Evolutionary conservation across 1,140 invertebrate species (phyloP).

Genomic region (Physella acuta): DNA sequence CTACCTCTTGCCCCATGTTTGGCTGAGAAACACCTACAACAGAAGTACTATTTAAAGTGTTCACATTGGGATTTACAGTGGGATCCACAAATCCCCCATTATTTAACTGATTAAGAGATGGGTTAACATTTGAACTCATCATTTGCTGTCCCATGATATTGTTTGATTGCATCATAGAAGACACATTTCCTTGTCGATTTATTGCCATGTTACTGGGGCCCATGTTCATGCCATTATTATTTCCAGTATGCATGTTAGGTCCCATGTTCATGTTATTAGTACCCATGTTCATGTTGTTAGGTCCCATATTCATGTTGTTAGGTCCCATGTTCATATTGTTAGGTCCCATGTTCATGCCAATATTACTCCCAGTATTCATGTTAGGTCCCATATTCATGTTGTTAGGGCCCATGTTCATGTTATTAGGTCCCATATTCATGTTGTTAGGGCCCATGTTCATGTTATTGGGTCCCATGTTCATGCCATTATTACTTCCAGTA

Average conservation of each 20-base stretch:
- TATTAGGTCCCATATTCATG: conserved; percentile 14
- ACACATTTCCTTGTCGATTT: too few species aligned
- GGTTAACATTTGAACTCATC: too few species aligned
- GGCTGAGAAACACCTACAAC: not conserved
- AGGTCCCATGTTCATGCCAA: conserved; percentile 8
- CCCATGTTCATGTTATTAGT: conserved; percentile 8
- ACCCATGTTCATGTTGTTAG: not conserved
- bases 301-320: not conserved
- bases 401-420: conserved; percentile 1
- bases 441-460: not conserved
- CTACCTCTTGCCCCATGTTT: conserved; percentile 9
- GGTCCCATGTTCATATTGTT: not conserved
- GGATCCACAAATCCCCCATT: too few species aligned
- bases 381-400: not conserved
- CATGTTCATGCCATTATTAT: conserved; percentile 2
- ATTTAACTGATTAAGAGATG: too few species aligned
- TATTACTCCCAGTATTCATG: conserved; percentile 17
- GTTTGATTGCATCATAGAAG: too few species aligned
- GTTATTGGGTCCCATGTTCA: not conserved
- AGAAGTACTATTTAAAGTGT: too few species aligned
- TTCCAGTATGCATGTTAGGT: not conserved
- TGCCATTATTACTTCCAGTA: conserved; percentile 12
- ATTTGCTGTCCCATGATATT: too few species aligned
- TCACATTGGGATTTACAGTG: too few species aligned
- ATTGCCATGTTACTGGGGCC: conserved; percentile 2